Conservation (phyloP, 2,888 invertebrate species). For the Acanthococcus lagerstroemiae region DNA sequence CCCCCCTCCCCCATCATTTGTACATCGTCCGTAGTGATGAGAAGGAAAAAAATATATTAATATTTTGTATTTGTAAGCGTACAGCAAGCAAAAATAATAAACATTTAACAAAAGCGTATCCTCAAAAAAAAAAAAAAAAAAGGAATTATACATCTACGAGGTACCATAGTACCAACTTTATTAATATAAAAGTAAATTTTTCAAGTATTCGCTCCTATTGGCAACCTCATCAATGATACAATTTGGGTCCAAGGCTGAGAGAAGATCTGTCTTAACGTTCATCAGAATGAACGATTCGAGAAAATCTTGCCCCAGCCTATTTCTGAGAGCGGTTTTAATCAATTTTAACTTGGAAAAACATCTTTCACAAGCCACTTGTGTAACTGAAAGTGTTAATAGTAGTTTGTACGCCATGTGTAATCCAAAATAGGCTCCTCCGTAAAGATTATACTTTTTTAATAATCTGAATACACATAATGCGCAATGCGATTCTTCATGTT, state of each 20-base stretch:
- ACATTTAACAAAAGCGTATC: too few relatives aligned
- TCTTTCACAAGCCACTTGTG: not conserved
- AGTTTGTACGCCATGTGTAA: not conserved
- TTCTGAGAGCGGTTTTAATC: not conserved
- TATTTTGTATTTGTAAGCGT: too few relatives aligned
- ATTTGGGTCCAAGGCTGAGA: not conserved
- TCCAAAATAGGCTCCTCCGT: not conserved
- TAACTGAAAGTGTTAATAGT: not conserved
- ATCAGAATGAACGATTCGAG: not conserved
- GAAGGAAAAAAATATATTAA: too few relatives aligned
- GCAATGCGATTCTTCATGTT: not conserved
- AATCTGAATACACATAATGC: not conserved
- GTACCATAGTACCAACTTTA: too few relatives aligned
- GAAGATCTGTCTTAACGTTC: not conserved
- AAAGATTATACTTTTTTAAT: not conserved
- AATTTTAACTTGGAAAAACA: not conserved
- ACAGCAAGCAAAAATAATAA: too few relatives aligned
- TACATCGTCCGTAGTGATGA: too few relatives aligned
- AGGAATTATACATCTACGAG: too few relatives aligned
- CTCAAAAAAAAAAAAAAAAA: too few relatives aligned
- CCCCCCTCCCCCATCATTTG: too few relatives aligned
- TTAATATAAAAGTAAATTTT: not conserved
- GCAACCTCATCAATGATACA: not conserved
- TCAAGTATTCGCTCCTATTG: not conserved
- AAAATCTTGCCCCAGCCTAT: not conserved